These are phyloP conservation scores for Strix aluco DNA, from an alignment of 2,113 vertebrate genomes.

Conservation along the genomic window DNA sequence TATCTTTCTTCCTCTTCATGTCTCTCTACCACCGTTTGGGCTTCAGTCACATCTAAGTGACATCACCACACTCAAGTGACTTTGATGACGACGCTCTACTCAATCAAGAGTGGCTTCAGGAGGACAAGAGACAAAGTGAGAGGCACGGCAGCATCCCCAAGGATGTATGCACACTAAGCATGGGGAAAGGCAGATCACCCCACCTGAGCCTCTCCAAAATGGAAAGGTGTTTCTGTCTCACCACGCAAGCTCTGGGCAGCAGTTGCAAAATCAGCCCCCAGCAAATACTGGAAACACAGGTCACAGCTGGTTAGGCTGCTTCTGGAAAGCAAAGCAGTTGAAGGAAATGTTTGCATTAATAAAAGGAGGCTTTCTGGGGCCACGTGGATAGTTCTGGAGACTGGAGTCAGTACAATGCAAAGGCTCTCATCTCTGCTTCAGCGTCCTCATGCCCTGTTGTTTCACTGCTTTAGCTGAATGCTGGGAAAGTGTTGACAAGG, in stretches of 20 bases:
- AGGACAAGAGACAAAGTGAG: background rate
- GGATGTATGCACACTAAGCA: background rate
- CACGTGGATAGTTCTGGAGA: background rate
- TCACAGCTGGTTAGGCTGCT: background rate
- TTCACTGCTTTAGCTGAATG: slow-evolving; percentile 6
- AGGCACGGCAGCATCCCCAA: background rate
- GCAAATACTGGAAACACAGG: background rate
- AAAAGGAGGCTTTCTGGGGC: slow-evolving; percentile 19
- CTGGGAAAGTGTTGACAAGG: slow-evolving; percentile 37
- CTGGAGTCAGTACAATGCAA: background rate
- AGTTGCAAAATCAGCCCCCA: background rate
- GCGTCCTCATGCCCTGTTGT: background rate
- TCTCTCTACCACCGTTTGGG: background rate
- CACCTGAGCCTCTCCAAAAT: background rate
- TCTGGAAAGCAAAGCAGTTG: slow-evolving; percentile 27
- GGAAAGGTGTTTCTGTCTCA: background rate
- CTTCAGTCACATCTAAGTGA: background rate
- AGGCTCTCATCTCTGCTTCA: background rate
- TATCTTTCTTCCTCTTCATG: background rate
- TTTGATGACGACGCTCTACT: background rate
- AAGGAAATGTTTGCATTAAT: slow-evolving; percentile 8
- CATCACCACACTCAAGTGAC: background rate
- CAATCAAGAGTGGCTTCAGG: background rate
- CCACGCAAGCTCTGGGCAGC: background rate
- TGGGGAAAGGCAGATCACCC: background rate